Percentiles rank a stretch among this genome's conserved stretches.
phyloP scores from a whole-genome alignment of 2,797 vertebrate genomes.

The Podargus strigoides region DNA sequence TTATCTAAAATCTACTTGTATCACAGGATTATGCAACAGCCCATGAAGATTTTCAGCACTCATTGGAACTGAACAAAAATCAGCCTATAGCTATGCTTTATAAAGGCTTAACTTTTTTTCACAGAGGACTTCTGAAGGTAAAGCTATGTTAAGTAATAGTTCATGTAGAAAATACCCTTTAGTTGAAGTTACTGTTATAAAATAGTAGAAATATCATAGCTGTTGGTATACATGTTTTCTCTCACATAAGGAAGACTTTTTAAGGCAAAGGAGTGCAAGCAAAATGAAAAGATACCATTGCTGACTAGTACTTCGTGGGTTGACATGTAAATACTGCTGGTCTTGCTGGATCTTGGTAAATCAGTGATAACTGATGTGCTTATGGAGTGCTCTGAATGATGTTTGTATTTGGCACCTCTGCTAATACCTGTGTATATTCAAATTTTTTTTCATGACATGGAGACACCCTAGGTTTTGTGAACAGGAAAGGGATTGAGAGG shows the following conservation, averaged over 20 bases:
- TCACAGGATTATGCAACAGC: conserved; percentile 91
- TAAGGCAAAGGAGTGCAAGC: not conserved
- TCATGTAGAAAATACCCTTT: not conserved
- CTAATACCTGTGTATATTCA: not conserved
- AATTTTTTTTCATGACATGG: not conserved
- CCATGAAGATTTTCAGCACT: conserved; percentile 94
- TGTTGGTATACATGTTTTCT: not conserved
- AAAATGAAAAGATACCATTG: not conserved
- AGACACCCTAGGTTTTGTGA: not conserved
- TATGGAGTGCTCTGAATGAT: not conserved
- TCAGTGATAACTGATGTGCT: not conserved
- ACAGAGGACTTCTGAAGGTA: conserved; percentile 96
- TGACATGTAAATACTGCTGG: not conserved
- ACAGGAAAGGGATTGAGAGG: not conserved
- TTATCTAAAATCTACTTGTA: not conserved
- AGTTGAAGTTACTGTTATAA: not conserved
- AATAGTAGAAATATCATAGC: not conserved
- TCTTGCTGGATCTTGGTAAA: not conserved
- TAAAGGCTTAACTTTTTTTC: conserved; percentile 97
- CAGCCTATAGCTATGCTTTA: conserved; percentile 98
- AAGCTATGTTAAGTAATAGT: not conserved
- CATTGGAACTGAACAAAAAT: conserved; percentile 92
- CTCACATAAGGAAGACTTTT: not conserved
- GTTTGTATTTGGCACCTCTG: not conserved
- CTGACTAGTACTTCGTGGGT: not conserved